These are phyloP conservation scores for Diadophis punctatus DNA, from an alignment of 2,113 vertebrate genomes.

Conservation along the genomic window DNA sequence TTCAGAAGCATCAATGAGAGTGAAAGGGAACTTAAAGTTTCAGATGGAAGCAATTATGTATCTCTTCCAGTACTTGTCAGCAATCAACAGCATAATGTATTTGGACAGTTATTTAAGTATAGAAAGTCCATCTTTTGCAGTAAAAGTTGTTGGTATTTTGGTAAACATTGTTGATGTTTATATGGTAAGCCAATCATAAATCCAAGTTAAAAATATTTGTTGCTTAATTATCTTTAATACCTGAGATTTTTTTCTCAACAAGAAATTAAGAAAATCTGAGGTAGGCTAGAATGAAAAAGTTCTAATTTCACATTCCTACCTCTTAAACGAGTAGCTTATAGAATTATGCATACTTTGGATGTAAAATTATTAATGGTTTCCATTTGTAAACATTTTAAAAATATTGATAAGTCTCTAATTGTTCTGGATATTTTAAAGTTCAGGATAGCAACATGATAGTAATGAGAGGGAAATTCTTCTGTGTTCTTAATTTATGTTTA, in stretches of 20 bases:
- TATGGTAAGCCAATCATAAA: neutral
- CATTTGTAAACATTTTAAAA: neutral
- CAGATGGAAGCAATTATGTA: neutral
- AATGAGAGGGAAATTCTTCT: neutral
- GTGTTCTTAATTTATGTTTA: conserved; percentile 2
- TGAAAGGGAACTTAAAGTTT: neutral
- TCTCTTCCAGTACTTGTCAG: neutral
- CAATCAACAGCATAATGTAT: neutral
- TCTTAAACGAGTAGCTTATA: neutral
- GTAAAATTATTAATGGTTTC: neutral
- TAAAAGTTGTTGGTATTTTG: neutral
- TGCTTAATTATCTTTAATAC: neutral
- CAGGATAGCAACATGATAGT: neutral
- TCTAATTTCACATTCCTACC: neutral
- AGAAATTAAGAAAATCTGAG: neutral
- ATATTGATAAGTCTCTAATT: neutral
- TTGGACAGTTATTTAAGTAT: too few species aligned
- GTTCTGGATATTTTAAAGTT: neutral
- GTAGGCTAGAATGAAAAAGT: neutral
- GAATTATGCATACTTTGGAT: neutral
- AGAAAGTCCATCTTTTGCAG: neutral
- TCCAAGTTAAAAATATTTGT: neutral
- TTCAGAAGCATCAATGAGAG: neutral
- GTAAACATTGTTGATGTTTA: neutral
- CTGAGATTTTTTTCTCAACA: neutral